Conservation (phyloP, 64 coral and sea anemone species). For the Porites lutea region DNA sequence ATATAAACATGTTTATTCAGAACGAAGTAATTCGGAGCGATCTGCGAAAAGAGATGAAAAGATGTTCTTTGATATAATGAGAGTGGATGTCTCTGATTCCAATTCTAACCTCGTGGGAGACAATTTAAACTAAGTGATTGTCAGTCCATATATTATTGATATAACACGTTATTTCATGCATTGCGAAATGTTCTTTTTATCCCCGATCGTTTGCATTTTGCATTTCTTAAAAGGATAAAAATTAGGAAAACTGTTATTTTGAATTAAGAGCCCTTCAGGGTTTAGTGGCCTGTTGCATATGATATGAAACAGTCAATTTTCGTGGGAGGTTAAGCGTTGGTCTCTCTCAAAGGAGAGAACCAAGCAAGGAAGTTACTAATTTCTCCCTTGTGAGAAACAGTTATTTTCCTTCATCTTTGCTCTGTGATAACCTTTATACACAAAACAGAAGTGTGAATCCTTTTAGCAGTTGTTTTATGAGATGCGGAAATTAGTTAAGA, state of each 20-base stretch:
- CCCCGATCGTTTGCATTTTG: background rate
- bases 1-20: background rate
- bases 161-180: constrained; percentile 3
- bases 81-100: background rate
- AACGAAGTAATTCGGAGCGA: constrained; percentile 9
- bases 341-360: background rate
- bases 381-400: background rate
- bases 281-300: background rate
- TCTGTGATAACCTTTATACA: background rate
- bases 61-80: background rate
- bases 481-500: constrained; percentile 23
- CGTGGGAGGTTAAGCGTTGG: background rate
- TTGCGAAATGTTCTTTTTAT: background rate
- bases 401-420: background rate
- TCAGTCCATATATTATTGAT: background rate
- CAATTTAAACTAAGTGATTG: constrained; percentile 37
- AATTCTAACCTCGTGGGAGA: background rate
- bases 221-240: background rate
- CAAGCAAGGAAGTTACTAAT: background rate
- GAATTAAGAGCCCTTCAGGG: background rate
- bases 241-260: background rate
- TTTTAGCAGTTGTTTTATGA: constrained; percentile 15
- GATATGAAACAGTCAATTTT: background rate
- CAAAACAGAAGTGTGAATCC: constrained; percentile 4
- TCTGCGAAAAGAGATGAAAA: background rate